Conservation (phyloP, 2,888 invertebrate genomes). For the Meiosimyza platycephala region DNA sequence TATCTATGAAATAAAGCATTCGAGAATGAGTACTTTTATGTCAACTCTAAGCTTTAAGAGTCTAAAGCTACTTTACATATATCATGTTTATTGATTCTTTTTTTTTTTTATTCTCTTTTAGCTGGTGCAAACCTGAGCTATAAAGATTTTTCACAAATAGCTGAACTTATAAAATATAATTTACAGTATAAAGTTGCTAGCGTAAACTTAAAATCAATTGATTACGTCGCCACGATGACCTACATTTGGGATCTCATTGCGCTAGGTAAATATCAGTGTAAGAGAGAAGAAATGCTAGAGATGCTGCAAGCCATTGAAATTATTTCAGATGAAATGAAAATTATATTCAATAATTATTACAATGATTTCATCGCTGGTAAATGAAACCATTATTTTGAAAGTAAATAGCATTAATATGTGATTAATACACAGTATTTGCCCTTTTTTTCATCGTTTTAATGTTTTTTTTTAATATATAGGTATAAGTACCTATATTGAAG, state of each 20-base stretch:
- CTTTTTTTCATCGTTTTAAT: too few relatives aligned
- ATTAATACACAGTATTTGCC: too few relatives aligned
- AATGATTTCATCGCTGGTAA: conserved; percentile 51
- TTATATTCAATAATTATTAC: conserved; percentile 55
- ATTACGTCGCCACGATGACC: conserved; percentile 49
- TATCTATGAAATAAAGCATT: too few relatives aligned
- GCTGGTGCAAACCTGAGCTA: conserved; percentile 43
- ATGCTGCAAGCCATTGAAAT: conserved; percentile 46
- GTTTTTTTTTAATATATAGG: too few relatives aligned
- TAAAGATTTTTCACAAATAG: conserved; percentile 47
- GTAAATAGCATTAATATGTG: too few relatives aligned
- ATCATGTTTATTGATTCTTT: too few relatives aligned
- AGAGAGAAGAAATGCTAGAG: conserved; percentile 26
- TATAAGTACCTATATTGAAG: too few relatives aligned
- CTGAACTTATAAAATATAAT: conserved; percentile 43
- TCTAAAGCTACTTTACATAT: too few relatives aligned
- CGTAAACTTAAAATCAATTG: conserved; percentile 43
- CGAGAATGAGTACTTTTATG: too few relatives aligned
- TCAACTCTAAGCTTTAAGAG: too few relatives aligned
- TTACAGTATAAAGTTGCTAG: conserved; percentile 42
- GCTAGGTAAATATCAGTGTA: conserved; percentile 44
- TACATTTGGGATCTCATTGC: conserved; percentile 56
- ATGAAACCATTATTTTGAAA: too few relatives aligned
- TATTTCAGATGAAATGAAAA: conserved; percentile 45
- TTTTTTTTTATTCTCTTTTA: conserved; percentile 27